Conservation (phyloP, 2,113 vertebrate genomes). For the Thamnophis sirtalis region DNA sequence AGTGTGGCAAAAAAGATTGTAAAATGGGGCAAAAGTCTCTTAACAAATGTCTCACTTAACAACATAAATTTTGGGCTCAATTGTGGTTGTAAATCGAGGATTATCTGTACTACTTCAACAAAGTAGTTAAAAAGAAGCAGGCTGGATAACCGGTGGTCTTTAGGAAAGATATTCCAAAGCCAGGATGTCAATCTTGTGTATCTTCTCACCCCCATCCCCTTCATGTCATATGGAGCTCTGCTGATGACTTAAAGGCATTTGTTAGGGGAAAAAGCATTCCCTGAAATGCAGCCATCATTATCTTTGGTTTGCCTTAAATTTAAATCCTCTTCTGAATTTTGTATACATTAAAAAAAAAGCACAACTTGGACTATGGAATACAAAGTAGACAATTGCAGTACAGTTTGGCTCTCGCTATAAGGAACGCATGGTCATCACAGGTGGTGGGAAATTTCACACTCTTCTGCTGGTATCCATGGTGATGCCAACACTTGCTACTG, state of each 20-base stretch:
- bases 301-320: not conserved
- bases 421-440: not conserved
- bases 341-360: not conserved
- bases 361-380: not conserved
- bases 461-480: not conserved
- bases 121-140: not conserved
- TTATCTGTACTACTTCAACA: not conserved
- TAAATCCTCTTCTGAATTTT: not conserved
- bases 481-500: not conserved
- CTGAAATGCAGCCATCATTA: not conserved
- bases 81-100: not conserved
- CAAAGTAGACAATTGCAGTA: not conserved
- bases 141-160: not conserved
- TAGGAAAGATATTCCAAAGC: not conserved
- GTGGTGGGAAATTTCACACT: not conserved
- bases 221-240: not conserved
- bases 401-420: not conserved
- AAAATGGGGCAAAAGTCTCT: not conserved
- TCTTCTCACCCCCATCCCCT: not conserved
- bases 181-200: not conserved
- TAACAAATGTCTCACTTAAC: not conserved
- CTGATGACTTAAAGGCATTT: not conserved
- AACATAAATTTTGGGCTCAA: not conserved
- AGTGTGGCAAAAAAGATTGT: not conserved
- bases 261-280: not conserved